A percentile compares a stretch with the other conserved stretches of the same genome.
Conservation (phyloP, 2,113 vertebrate genomes). For the Percopsis transmontana region DNA sequence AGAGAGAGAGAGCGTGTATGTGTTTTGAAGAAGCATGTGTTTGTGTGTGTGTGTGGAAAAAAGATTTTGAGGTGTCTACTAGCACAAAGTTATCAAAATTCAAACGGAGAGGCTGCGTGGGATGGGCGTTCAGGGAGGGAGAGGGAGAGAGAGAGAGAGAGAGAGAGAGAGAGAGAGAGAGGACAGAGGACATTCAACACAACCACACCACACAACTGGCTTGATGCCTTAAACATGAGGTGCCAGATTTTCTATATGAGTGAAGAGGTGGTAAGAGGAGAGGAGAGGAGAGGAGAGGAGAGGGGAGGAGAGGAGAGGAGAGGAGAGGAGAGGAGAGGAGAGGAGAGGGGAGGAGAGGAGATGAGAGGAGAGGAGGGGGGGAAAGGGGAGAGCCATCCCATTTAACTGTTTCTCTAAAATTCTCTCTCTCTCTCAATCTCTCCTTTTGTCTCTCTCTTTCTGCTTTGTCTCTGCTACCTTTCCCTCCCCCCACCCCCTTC, state of each 20-base stretch:
- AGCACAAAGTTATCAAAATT: slow-evolving; percentile 34
- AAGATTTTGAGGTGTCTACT: slow-evolving; percentile 1
- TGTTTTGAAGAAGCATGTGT: background rate
- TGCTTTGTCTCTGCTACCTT: background rate
- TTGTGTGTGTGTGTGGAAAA: background rate
- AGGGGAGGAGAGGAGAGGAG: slow-evolving; percentile 20
- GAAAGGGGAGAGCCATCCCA: background rate
- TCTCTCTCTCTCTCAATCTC: background rate
- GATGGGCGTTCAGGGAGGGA: background rate
- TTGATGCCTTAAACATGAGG: slow-evolving; percentile 72
- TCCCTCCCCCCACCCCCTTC: too few relatives aligned
- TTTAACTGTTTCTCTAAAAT: background rate
- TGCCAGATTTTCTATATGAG: slow-evolving; percentile 56
- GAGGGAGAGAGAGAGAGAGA: slow-evolving; percentile 24
- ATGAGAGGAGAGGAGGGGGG: background rate
- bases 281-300: slow-evolving; percentile 45
- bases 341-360: background rate
- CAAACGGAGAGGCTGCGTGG: background rate
- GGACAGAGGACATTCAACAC: slow-evolving; percentile 30
- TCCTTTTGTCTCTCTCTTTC: too few relatives aligned
- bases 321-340: background rate
- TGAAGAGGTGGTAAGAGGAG: slow-evolving; percentile 50
- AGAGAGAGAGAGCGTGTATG: too few relatives aligned
- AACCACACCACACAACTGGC: slow-evolving; percentile 47
- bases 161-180: slow-evolving; percentile 17